Evolutionary conservation across 2,888 invertebrate species (phyloP).

Genomic region (Halictus ligatus): DNA sequence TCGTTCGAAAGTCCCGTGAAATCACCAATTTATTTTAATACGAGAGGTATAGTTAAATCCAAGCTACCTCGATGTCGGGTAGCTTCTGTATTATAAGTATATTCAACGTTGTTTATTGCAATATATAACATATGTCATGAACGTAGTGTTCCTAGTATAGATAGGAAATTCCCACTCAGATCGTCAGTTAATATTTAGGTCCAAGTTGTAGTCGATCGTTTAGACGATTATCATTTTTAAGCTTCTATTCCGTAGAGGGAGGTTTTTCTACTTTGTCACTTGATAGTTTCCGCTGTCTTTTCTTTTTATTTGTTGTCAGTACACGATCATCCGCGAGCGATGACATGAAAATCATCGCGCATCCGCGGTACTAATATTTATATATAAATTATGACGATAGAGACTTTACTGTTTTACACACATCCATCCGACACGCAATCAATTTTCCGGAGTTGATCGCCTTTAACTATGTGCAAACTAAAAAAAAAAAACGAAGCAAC

Average conservation of each 20-base stretch:
- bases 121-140: slow-evolving; percentile 54
- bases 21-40: slow-evolving; percentile 42
- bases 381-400: neutral
- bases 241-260: neutral
- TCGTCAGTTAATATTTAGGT: neutral
- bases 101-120: slow-evolving; percentile 51
- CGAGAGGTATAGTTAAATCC: slow-evolving; percentile 22
- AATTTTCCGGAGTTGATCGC: neutral
- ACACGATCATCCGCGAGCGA: neutral
- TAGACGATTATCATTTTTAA: slow-evolving; percentile 12
- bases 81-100: slow-evolving; percentile 50
- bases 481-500: neutral
- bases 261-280: neutral
- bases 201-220: neutral
- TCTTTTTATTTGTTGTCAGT: neutral
- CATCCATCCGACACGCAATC: neutral
- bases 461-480: neutral
- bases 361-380: slow-evolving; percentile 7
- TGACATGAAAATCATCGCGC: slow-evolving; percentile 1
- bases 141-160: slow-evolving; percentile 47
- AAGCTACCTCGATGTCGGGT: slow-evolving; percentile 46
- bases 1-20: slow-evolving; percentile 24
- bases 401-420: slow-evolving; percentile 17
- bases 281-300: neutral
- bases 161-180: slow-evolving; percentile 38